Conservation (phyloP, 1,140 invertebrate species). For the Bombus consobrinus region DNA sequence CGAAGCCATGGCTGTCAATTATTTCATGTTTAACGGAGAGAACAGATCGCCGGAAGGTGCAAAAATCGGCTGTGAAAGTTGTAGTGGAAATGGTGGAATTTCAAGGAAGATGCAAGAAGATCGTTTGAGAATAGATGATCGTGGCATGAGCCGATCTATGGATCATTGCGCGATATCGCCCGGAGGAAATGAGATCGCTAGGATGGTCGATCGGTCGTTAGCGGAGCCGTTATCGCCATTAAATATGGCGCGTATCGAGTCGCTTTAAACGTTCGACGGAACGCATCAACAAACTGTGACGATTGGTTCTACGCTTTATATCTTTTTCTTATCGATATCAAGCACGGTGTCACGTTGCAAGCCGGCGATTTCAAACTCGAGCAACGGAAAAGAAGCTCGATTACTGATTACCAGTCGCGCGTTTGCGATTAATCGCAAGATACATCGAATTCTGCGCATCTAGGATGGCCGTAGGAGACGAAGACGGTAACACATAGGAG, state of each 20-base stretch:
- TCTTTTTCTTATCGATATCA: constrained; percentile 23
- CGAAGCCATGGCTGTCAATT: too few species aligned
- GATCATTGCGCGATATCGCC: constrained; percentile 30
- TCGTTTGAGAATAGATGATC: not conserved
- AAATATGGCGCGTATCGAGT: constrained; percentile 48
- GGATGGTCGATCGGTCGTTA: constrained; percentile 54
- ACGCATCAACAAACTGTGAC: not conserved
- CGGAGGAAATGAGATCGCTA: constrained; percentile 41
- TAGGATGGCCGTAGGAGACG: too few species aligned
- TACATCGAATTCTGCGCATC: not conserved
- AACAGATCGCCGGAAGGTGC: not conserved
- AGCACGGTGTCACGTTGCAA: not conserved
- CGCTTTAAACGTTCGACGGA: not conserved
- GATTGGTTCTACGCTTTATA: constrained; percentile 16
- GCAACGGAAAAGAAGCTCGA: not conserved
- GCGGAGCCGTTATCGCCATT: constrained; percentile 60
- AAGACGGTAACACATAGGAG: too few species aligned
- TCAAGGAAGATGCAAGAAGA: not conserved
- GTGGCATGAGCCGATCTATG: not conserved
- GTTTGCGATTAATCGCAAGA: constrained; percentile 22
- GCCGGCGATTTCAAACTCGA: not conserved
- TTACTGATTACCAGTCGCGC: not conserved
- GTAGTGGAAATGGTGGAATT: not conserved
- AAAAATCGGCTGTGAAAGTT: not conserved
- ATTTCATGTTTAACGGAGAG: too few species aligned